Base-by-base conservation (phyloP, 2,888 invertebrate species). In the Cerastis rubricosa region DNA sequence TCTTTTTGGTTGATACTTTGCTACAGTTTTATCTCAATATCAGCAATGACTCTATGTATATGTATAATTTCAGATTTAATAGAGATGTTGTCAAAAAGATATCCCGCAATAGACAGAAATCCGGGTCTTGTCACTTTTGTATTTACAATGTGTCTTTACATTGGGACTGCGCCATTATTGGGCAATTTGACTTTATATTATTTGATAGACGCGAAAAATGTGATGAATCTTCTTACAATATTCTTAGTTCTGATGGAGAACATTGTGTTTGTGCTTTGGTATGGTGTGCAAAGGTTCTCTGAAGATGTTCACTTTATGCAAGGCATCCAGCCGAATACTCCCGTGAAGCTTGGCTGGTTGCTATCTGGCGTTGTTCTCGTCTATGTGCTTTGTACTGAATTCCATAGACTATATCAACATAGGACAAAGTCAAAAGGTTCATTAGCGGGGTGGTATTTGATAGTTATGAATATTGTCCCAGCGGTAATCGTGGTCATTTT, bases 281-380 rank as follows among this genome's bases (percentile, higher is more conserved):
- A 97, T 68, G 96, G 97, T 0, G 57, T 95, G 19, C 91, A 92
- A 4, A 93, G 85, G 74, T 96, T 97, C 87, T 91, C 92, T 0
- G 96, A 96, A 89, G 96, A 97, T 71, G 91, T 96, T 17, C 96
- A 96, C 85, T 97, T 97, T 72, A 96, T 97, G 96, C 91, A 95
- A 74, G 97, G 96, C 0, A 89, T 95, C 12, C 92, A 92, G 47
- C 95, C 96, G 2, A 92, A 90, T 35, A 87, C 79, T 25, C 93
- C 78, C 49, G 92, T 96, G 85, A 95, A 94, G 86, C 29, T 91
- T 0, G 83, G 89, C 11, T 96, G 95, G 95, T 7, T 93, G 1
- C 19, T 88, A 5, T 91, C 94, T 0, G 85, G 81, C 35, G 40
- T 88, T 0, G 51, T 93, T 6, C 81, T 94, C 12, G 49, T 77